Percentiles rank a stretch among this genome's conserved stretches.
phyloP scores from a whole-genome alignment of 2,113 vertebrate species.

The Aegotheles bennettii region DNA sequence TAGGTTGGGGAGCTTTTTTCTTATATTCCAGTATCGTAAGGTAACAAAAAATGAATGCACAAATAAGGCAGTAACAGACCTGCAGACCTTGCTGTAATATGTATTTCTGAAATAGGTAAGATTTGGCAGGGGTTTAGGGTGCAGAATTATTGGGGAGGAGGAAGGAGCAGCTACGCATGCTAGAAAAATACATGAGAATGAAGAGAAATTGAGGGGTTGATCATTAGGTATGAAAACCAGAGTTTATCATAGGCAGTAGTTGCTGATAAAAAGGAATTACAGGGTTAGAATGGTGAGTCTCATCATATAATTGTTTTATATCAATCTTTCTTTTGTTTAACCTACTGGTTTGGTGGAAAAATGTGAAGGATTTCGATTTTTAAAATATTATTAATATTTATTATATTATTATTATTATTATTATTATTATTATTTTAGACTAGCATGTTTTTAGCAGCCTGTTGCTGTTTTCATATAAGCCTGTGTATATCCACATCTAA shows the following conservation, averaged over 20 bases:
- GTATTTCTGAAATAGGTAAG: fast-evolving
- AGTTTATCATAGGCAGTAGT: not conserved
- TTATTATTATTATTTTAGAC: not conserved
- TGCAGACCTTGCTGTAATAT: not conserved
- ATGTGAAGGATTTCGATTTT: not conserved
- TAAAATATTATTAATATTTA: too few relatives aligned
- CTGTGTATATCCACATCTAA: fast-evolving
- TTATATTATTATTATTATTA: too few relatives aligned
- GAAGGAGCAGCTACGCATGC: fast-evolving
- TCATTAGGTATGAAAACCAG: not conserved
- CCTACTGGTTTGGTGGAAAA: not conserved
- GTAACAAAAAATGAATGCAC: not conserved
- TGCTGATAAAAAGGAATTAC: not conserved
- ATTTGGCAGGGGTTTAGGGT: not conserved
- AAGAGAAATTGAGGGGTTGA: not conserved
- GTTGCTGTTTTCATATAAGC: not conserved
- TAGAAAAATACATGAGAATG: not conserved
- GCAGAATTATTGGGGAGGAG: not conserved
- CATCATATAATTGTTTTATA: not conserved
- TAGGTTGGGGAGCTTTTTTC: not conserved
- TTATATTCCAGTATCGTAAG: fast-evolving
- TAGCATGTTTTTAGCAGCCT: not conserved
- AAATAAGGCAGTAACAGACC: not conserved
- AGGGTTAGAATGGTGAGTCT: not conserved
- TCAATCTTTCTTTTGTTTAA: not conserved